Conservation (phyloP, 2,797 vertebrate genomes). For the Pipistrellus pipistrellus region DNA sequence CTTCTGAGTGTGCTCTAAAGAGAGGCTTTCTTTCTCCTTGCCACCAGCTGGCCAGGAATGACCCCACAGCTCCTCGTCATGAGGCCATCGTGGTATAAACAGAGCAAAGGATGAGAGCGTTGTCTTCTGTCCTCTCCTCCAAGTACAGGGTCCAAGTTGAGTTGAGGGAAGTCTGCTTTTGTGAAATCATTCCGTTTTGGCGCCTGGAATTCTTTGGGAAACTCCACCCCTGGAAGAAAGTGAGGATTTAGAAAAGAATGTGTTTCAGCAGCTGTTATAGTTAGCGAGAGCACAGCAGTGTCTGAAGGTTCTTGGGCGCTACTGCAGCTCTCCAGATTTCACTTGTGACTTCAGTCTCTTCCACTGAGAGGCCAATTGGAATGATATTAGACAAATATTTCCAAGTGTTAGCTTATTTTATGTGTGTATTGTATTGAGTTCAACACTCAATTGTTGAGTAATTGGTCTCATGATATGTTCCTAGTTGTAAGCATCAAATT, state of each 20-base stretch:
- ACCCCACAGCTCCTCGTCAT: neutral
- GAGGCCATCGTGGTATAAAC: neutral
- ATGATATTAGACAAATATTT: neutral
- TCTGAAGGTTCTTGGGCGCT: neutral
- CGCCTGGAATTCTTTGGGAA: conserved; percentile 20
- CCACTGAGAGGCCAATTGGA: neutral
- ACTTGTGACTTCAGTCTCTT: neutral
- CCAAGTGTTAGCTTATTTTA: neutral
- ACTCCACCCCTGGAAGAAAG: conserved; percentile 34
- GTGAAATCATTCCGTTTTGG: conserved; percentile 11
- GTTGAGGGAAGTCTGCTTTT: conserved; percentile 43
- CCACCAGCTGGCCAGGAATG: neutral
- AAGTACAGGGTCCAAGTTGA: conserved; percentile 26
- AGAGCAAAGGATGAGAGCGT: neutral
- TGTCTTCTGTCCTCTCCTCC: neutral
- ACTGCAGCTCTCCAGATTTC: neutral
- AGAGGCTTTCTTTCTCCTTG: neutral
- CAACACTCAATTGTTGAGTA: neutral
- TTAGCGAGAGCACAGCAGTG: neutral
- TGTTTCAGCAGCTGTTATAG: neutral
- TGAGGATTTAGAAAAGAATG: neutral
- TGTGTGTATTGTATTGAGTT: neutral
- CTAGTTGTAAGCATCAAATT: conserved; percentile 35
- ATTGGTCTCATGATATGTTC: conserved; percentile 10
- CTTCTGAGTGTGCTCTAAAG: neutral